Evolutionary conservation across 1,140 invertebrate genomes (phyloP), one percentile per base, ranked within the genome.

Genomic region (Telenomus remus): DNA sequence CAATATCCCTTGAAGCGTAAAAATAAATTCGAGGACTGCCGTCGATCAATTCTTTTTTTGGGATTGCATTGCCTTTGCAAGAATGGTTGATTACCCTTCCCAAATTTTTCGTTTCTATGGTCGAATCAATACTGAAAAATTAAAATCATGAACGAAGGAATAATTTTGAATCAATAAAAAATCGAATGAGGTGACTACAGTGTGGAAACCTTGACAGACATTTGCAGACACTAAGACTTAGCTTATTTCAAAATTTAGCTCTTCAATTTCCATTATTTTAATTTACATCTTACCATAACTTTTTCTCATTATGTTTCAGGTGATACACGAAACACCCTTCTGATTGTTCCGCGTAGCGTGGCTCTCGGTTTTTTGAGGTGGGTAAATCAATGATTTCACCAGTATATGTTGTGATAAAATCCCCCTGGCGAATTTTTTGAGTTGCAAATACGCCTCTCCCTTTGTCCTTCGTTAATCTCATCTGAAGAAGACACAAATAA

Each of bases 71-170:
- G 8, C 35, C 19, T n/a, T 53, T 7, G 5, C 0, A 6, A 0
- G 50, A 53, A 34, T 53, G 50, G 13, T 53, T 53, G 1, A 53
- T 53, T 12, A 53, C 8, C 3, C 50, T 16, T 13, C 19, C 50
- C 12, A 12, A 12, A 34, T 37, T 1, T 4, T 13, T 4, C 1
- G 12, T 13, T 35, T 53, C 50, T 11, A 1, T 9, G 1, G 50
- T 53, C 1, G 50, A 27, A 37, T 53, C 50, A 53, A 53, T 53
- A 13, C 43, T 46, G 13, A 11, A 46, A n/a, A n/a, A 46, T 12
- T 12, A 4, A 9, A 39, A 9, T 39, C 9, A 39, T 39, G 3
- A 39, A 39, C 8, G n/a, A n/a, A n/a, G n/a, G n/a, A n/a, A n/a
- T 39, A 39, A 11, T 39, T n/a, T n/a, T n/a, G n/a, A 39, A 39